These are phyloP conservation scores for Crocuta crocuta DNA, from an alignment of 2,113 vertebrate species.

Conservation along the genomic window DNA sequence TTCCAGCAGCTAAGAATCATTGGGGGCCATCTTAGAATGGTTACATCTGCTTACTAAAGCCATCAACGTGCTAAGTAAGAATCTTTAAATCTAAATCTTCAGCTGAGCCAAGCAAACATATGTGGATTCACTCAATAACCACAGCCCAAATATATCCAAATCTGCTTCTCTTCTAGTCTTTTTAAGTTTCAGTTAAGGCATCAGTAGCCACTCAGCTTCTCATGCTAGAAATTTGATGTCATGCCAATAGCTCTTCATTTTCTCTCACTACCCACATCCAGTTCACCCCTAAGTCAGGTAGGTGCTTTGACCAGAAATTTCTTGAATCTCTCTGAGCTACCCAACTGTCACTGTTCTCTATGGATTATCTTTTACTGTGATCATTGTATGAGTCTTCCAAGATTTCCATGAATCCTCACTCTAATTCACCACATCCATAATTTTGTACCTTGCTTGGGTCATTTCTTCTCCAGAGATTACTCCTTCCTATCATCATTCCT, in stretches of 20 bases:
- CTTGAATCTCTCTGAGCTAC: not conserved
- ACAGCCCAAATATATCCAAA: not conserved
- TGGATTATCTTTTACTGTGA: not conserved
- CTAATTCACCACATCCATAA: not conserved
- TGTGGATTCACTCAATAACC: not conserved
- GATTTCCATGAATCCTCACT: not conserved
- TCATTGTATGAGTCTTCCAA: not conserved
- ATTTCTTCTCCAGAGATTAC: not conserved
- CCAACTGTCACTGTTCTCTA: not conserved
- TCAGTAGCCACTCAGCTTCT: not conserved
- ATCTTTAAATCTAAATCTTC: not conserved
- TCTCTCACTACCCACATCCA: not conserved
- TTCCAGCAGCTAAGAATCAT: not conserved
- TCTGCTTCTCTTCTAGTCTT: not conserved
- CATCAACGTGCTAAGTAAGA: not conserved
- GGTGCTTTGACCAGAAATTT: not conserved
- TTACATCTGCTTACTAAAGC: not conserved
- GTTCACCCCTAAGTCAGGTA: not conserved
- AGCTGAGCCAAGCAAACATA: not conserved
- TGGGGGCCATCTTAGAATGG: not conserved
- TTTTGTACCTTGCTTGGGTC: not conserved
- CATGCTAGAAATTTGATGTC: constrained; percentile 26
- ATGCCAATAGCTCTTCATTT: not conserved
- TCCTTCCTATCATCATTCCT: not conserved
- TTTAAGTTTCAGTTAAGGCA: not conserved